Percentiles rank a stretch among this genome's conserved stretches.
Evolutionary conservation across 2,888 invertebrate species (phyloP).

Genomic region (Drosophila mettleri): DNA sequence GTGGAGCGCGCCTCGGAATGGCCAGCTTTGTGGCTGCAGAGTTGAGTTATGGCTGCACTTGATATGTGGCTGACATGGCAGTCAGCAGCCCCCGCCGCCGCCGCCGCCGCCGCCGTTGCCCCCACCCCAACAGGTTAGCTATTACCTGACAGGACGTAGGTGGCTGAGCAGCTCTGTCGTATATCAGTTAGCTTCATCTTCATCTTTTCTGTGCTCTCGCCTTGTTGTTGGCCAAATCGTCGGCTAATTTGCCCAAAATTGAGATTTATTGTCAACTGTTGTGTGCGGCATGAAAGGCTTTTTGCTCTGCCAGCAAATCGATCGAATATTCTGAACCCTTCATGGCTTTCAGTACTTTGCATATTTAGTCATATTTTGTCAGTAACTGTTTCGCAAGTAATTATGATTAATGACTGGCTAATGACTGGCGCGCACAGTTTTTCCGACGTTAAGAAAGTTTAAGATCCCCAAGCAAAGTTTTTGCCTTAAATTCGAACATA

Average conservation of each 20-base stretch:
- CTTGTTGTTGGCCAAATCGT: slow-evolving; percentile 63
- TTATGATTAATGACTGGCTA: slow-evolving; percentile 68
- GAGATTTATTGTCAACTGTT: slow-evolving; percentile 68
- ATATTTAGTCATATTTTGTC: slow-evolving; percentile 26
- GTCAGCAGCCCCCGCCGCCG: neutral
- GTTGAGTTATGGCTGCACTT: slow-evolving; percentile 76
- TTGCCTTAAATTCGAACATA: slow-evolving; percentile 74
- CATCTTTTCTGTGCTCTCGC: slow-evolving; percentile 21
- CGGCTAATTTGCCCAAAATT: slow-evolving; percentile 77
- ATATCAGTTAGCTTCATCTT: slow-evolving; percentile 52
- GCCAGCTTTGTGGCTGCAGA: slow-evolving; percentile 42
- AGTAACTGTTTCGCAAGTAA: slow-evolving; percentile 54
- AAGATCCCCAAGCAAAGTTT: slow-evolving; percentile 1
- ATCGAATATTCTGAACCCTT: slow-evolving; percentile 38
- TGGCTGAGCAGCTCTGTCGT: slow-evolving; percentile 7
- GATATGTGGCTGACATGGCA: slow-evolving; percentile 75
- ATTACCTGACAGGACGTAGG: slow-evolving; percentile 18
- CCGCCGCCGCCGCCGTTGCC: neutral
- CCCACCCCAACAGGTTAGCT: slow-evolving; percentile 4
- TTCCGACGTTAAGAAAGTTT: slow-evolving; percentile 21
- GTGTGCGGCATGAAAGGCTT: slow-evolving; percentile 29
- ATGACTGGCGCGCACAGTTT: slow-evolving; percentile 51
- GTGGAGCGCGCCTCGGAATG: slow-evolving; percentile 36
- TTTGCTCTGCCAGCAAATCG: slow-evolving; percentile 43
- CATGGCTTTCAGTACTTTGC: slow-evolving; percentile 25